Conservation (phyloP, 35 echinoderm and acorn worm species). For the Amphiura filiformis region DNA sequence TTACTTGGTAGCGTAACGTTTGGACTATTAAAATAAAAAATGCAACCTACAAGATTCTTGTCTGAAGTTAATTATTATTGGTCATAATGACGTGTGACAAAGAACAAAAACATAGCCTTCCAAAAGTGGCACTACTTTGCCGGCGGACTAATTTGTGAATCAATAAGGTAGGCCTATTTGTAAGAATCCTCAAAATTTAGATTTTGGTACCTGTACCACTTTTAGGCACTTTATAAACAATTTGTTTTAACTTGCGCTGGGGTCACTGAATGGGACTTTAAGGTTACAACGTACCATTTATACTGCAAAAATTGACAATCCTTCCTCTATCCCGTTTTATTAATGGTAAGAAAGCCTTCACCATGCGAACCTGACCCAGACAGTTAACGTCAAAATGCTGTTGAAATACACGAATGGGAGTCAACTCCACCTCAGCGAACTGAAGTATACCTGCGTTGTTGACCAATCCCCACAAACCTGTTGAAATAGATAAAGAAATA, state of each 20-base stretch:
- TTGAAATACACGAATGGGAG: neutral
- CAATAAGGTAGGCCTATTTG: neutral
- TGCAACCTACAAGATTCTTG: no score
- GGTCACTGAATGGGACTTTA: no score
- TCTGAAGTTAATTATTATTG: no score
- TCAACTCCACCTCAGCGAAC: conserved; percentile 17
- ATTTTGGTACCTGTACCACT: no score
- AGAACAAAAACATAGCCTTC: no score
- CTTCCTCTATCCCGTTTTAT: conserved; percentile 15
- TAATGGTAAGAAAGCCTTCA: conserved; percentile 34
- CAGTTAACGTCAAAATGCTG: conserved; percentile 28
- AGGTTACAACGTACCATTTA: conserved; percentile 16
- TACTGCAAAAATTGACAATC: conserved; percentile 34
- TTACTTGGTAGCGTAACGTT: no score
- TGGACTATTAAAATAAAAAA: no score
- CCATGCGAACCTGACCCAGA: conserved; percentile 38
- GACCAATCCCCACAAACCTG: conserved; percentile 45
- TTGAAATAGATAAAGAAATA: no score
- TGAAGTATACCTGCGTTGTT: conserved; percentile 44
- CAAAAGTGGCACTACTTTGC: no score
- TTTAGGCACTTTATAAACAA: neutral
- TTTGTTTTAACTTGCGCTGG: neutral
- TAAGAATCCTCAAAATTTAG: neutral
- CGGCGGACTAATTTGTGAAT: neutral
- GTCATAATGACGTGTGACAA: no score